Evolutionary conservation across 2,113 vertebrate species (phyloP).

Genomic region (Ciconia maguari): DNA sequence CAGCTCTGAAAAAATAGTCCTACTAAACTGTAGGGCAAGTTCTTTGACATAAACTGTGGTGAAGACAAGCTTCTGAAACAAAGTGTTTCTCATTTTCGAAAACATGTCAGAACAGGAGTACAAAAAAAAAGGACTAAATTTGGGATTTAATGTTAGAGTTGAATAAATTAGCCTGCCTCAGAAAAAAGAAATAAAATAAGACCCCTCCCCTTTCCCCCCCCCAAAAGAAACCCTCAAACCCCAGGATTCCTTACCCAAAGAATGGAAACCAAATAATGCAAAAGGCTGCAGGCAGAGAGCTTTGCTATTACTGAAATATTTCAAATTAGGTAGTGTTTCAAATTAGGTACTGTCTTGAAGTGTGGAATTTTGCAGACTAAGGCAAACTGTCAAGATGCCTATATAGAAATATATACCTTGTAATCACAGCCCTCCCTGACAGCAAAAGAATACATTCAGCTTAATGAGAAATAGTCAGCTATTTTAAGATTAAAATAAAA

Average conservation of each 20-base stretch:
- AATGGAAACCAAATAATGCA: neutral
- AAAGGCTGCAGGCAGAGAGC: neutral
- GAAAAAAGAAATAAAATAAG: neutral
- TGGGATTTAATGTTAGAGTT: neutral
- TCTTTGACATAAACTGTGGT: neutral
- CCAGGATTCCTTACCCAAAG: neutral
- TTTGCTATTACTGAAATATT: neutral
- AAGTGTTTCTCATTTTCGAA: neutral
- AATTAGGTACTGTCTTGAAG: neutral
- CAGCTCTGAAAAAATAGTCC: neutral
- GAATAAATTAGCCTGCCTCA: neutral
- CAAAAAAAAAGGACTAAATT: neutral
- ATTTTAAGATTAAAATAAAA: constrained; percentile 18
- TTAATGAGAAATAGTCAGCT: neutral
- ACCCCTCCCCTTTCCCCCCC: too few relatives aligned
- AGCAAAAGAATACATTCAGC: neutral
- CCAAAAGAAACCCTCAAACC: neutral
- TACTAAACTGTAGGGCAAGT: neutral
- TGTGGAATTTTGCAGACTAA: neutral
- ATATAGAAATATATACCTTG: neutral
- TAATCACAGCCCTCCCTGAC: neutral
- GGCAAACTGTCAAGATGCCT: neutral
- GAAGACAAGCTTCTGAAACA: neutral
- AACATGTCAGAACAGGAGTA: neutral
- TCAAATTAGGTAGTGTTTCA: neutral